Evolutionary conservation across 2,797 vertebrate species (phyloP), one percentile per base, ranked within the genome.

Genomic region (Chrysocyon brachyurus): DNA sequence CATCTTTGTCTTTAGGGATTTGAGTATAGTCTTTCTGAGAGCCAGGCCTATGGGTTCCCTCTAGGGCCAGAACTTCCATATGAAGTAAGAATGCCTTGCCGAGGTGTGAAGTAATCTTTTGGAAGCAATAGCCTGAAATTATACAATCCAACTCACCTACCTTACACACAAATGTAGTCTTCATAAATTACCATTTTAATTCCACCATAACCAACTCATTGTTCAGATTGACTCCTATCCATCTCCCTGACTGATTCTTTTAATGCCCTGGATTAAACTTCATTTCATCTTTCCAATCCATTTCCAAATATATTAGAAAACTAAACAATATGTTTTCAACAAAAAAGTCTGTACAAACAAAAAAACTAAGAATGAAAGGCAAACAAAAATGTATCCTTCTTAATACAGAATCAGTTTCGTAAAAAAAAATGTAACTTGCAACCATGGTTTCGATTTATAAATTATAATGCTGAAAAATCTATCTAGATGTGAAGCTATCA

Each of bases 141-240:
- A 36, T 3, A n/a, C 28, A 3, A 68, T 75, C 24, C 16, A 52
- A 49, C 11, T 56, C 7, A 79, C 24, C 28, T 73, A 22, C 22
- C 7, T 33, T 49, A 46, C 24, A 83, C 12, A 73, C 2, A 36
- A 31, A 6, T 31, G 1, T 8, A n/a, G 26, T 81, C 6, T 77
- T 95, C 59, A 92, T 19, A 85, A 93, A 66, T 10, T 6, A 86
- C 26, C 40, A 73, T n/a, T 83, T 90, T 72, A 75, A 92, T 26
- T 82, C 12, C 0, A 36, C 36, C 8, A 28, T 68, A 21, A 78
- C 8, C 8, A 22, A 36, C 46, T 96, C 12, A 59, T 1, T 59
- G 15, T 64, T 64, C 33, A 78, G 46, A 28, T 6, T 33, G n/a
- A 90, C 63, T 52, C 22, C 40, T 75, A 85, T 4, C n/a, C 15